Evolutionary conservation across 2,113 vertebrate species (phyloP).

Genomic region (Tragelaphus buxtoni): DNA sequence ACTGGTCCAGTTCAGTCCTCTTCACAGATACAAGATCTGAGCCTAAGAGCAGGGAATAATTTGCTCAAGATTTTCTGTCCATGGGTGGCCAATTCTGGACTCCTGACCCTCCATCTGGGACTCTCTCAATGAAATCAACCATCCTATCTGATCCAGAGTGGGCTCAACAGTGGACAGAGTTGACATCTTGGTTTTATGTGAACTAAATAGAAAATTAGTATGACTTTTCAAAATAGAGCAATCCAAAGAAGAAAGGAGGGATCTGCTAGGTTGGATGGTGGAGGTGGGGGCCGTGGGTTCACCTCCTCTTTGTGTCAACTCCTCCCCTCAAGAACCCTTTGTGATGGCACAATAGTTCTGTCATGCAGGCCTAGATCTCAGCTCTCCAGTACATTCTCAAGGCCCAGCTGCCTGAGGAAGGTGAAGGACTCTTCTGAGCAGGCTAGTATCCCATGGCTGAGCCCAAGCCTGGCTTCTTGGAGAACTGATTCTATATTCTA

Average conservation of each 20-base stretch:
- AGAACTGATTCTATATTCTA: fast-evolving
- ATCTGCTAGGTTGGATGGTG: not conserved
- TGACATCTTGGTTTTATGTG: not conserved
- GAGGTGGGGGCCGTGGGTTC: not conserved
- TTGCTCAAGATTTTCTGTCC: not conserved
- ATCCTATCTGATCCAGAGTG: not conserved
- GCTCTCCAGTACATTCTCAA: too few species aligned
- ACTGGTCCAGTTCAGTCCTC: not conserved
- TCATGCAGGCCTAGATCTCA: not conserved
- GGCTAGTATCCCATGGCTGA: not conserved
- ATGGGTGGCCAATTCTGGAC: not conserved
- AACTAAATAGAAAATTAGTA: not conserved
- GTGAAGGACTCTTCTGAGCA: not conserved
- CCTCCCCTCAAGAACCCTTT: fast-evolving
- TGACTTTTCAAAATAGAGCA: not conserved
- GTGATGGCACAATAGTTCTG: not conserved
- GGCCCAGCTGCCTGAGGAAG: not conserved
- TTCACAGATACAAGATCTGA: not conserved
- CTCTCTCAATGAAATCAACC: not conserved
- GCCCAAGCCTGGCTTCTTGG: not conserved
- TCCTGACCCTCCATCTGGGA: not conserved
- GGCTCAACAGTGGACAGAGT: not conserved
- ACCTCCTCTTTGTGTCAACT: not conserved
- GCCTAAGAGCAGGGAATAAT: not conserved
- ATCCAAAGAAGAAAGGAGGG: not conserved